Percentiles rank a stretch among this genome's conserved stretches.
These are phyloP conservation scores for Hirtodrosophila duncani DNA, from an alignment of 2,888 invertebrate species.

Conservation along the genomic window DNA sequence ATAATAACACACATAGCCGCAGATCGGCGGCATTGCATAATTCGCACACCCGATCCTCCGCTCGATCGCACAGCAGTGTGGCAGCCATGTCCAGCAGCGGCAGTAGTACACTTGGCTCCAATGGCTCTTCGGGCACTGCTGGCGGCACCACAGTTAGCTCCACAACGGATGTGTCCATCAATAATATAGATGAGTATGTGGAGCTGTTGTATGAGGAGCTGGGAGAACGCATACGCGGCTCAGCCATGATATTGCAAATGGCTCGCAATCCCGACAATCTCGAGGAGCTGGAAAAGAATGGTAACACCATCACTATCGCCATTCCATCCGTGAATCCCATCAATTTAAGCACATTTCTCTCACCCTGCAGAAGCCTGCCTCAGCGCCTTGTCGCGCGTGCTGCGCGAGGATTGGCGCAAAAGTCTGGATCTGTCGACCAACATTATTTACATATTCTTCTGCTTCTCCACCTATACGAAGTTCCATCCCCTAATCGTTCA, in stretches of 20 bases:
- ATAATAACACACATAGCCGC: conserved; percentile 74
- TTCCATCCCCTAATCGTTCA: conserved; percentile 97
- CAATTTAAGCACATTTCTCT: background rate
- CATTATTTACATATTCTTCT: conserved; percentile 97
- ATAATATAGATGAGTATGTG: conserved; percentile 94
- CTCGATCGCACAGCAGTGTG: conserved; percentile 46
- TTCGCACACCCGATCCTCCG: conserved; percentile 54
- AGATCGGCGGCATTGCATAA: conserved; percentile 62
- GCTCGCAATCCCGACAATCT: conserved; percentile 96
- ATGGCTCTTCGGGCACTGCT: conserved; percentile 10
- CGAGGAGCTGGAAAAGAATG: conserved; percentile 94
- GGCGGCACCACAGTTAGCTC: conserved; percentile 72
- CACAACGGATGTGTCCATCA: conserved; percentile 84
- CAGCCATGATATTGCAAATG: conserved; percentile 92
- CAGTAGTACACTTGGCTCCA: conserved; percentile 38
- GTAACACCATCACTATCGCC: conserved; percentile 79
- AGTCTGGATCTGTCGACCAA: conserved; percentile 97
- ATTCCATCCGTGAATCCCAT: background rate
- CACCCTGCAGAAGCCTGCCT: conserved; percentile 89
- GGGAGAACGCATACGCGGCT: conserved; percentile 94
- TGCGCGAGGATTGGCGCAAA: conserved; percentile 98
- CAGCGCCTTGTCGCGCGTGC: conserved; percentile 95
- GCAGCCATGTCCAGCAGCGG: conserved; percentile 37
- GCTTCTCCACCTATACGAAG: conserved; percentile 96
- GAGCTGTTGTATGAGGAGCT: conserved; percentile 97